phyloP scores from a whole-genome alignment of 2,888 invertebrate species.

The Tinea trinotella region DNA sequence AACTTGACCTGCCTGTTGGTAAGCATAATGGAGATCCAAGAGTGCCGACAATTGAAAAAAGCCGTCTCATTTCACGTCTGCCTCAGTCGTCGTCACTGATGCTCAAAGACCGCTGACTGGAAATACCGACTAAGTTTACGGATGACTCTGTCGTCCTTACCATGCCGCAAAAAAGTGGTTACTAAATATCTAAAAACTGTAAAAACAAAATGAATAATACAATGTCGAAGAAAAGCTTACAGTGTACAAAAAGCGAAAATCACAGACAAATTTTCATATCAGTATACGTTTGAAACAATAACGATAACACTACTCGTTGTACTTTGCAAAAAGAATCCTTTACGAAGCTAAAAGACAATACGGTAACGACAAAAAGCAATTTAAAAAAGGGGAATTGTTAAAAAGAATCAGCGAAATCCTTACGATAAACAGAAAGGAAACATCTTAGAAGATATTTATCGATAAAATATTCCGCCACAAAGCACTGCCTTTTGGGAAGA shows the following conservation, averaged over 20 bases:
- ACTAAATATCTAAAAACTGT: no score
- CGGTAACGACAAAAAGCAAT: slow-evolving; percentile 36
- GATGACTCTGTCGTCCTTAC: no score
- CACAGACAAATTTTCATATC: background rate
- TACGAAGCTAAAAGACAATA: slow-evolving; percentile 7
- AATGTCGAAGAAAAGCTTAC: background rate
- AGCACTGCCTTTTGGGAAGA: slow-evolving; percentile 33
- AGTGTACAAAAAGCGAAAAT: background rate
- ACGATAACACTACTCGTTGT: background rate
- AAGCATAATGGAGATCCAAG: no score
- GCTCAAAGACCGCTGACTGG: no score
- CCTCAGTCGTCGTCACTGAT: no score
- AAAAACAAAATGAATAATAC: no score
- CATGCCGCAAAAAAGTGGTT: no score
- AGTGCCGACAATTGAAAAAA: no score
- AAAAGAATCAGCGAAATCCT: slow-evolving; percentile 59
- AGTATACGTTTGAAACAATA: background rate
- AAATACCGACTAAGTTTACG: no score
- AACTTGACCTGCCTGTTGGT: no score
- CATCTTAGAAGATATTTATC: slow-evolving; percentile 50
- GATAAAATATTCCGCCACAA: slow-evolving; percentile 55
- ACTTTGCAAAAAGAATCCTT: background rate
- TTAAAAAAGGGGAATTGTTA: slow-evolving; percentile 49
- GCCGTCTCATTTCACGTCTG: no score
- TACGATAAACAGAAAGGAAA: slow-evolving; percentile 57